A percentile compares a stretch with the other conserved stretches of the same genome.
These are phyloP conservation scores for Hypotaenidia philippensis DNA, from an alignment of 2,797 vertebrate species.

Conservation along the genomic window DNA sequence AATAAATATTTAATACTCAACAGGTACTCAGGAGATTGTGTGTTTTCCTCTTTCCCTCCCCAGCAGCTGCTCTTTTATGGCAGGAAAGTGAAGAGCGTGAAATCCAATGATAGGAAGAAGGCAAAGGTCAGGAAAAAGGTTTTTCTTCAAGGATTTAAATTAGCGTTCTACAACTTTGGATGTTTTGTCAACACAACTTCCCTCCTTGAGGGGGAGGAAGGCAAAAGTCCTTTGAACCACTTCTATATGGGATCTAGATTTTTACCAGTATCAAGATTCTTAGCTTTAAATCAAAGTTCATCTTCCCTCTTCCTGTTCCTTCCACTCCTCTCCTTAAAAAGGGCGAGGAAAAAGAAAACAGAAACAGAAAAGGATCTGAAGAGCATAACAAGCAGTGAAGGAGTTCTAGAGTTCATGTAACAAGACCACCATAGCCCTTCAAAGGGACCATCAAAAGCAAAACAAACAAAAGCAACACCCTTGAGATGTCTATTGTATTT, in stretches of 20 bases:
- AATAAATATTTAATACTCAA: constrained; percentile 54
- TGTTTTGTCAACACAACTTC: constrained; percentile 70
- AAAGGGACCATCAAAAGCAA: constrained; percentile 63
- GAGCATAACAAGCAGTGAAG: constrained; percentile 37
- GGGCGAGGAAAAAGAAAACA: neutral
- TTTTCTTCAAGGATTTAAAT: constrained; percentile 67
- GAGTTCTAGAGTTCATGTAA: constrained; percentile 56
- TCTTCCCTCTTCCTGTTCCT: neutral
- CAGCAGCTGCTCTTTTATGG: constrained; percentile 69
- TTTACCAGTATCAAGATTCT: constrained; percentile 25
- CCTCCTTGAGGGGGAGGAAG: constrained; percentile 44
- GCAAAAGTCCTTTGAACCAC: constrained; percentile 58
- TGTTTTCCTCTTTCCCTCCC: constrained; percentile 8
- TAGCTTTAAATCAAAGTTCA: constrained; percentile 29
- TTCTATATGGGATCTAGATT: constrained; percentile 49
- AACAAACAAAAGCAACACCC: constrained; percentile 66
- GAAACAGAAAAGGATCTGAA: constrained; percentile 41
- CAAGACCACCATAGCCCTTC: constrained; percentile 49
- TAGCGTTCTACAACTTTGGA: constrained; percentile 50
- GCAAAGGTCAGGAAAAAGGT: constrained; percentile 69
- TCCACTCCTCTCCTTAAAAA: neutral
- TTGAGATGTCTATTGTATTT: constrained; percentile 66
- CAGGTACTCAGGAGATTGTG: constrained; percentile 47
- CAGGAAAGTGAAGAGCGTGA: constrained; percentile 63
- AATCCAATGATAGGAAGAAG: constrained; percentile 66